Evolutionary conservation across 2,888 invertebrate genomes (phyloP).

Genomic region (Chouioia cunea): DNA sequence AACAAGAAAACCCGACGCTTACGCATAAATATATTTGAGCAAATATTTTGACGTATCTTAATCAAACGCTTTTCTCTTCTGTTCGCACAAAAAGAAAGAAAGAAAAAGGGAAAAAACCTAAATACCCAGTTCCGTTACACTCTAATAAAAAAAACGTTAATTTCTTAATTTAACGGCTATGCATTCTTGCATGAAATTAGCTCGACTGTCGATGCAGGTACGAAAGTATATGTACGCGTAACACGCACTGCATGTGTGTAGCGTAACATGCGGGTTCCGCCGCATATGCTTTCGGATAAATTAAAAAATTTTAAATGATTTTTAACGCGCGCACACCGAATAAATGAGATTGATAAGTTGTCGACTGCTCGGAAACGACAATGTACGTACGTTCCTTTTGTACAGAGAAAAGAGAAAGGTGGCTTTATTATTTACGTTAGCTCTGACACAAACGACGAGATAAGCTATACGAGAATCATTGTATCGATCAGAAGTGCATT

Average conservation of each 20-base stretch:
- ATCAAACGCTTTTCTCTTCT: constrained; percentile 5
- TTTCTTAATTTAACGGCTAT: constrained; percentile 27
- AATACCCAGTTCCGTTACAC: too few species aligned
- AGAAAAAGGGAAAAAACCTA: not conserved
- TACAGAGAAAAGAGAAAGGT: constrained; percentile 30
- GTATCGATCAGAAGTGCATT: constrained; percentile 15
- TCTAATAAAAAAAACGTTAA: too few species aligned
- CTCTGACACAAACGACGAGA: constrained; percentile 25
- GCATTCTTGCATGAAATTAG: constrained; percentile 31
- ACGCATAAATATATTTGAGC: too few species aligned
- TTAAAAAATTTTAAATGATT: constrained; percentile 16
- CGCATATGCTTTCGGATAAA: constrained; percentile 2
- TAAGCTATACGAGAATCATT: constrained; percentile 31
- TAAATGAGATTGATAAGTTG: constrained; percentile 7
- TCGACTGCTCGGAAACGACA: not conserved
- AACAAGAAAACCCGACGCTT: too few species aligned
- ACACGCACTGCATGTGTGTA: not conserved
- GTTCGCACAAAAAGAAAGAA: not conserved
- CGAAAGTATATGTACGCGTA: not conserved
- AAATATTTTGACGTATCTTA: not conserved
- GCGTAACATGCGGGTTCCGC: constrained; percentile 4
- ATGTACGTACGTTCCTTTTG: not conserved
- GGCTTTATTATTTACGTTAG: constrained; percentile 35
- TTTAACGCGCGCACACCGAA: not conserved
- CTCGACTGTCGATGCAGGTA: constrained; percentile 7